Evolutionary conservation across 2,888 invertebrate genomes (phyloP).

Genomic region (Exephanes ischioxanthus): DNA sequence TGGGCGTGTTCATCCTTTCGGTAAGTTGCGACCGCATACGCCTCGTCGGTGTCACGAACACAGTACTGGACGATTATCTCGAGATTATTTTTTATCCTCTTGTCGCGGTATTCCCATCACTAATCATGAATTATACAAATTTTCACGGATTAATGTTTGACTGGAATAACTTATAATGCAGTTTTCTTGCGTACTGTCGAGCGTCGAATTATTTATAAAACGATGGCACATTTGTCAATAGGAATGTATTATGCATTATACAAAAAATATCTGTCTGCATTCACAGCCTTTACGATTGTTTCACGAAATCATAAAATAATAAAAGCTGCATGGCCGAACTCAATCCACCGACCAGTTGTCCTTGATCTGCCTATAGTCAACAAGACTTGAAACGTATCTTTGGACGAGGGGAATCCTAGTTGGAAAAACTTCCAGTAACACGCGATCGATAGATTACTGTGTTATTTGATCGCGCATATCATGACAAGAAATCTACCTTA

Average conservation of each 20-base stretch:
- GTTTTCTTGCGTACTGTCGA: neutral
- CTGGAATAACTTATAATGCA: constrained; percentile 2
- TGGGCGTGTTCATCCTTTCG: constrained; percentile 43
- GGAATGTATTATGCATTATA: neutral
- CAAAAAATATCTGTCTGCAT: neutral
- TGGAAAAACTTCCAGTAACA: neutral
- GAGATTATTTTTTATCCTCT: neutral
- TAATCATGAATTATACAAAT: constrained; percentile 1
- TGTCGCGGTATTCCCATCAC: too few species aligned
- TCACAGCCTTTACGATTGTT: neutral
- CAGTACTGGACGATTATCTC: neutral
- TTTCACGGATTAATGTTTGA: neutral
- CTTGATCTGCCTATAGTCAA: constrained; percentile 2
- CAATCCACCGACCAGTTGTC: constrained; percentile 33
- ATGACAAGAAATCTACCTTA: neutral
- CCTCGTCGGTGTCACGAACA: neutral
- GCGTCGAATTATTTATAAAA: neutral
- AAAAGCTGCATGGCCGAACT: neutral
- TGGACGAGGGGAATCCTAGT: neutral
- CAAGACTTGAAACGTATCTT: neutral
- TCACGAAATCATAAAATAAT: neutral
- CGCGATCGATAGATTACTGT: neutral
- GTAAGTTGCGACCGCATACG: constrained; percentile 36
- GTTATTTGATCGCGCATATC: neutral
- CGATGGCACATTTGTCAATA: neutral